Percentiles rank a stretch among this genome's conserved stretches.
These are phyloP conservation scores for Steromphala cineraria DNA, from an alignment of 2,888 invertebrate species.

Conservation along the genomic window DNA sequence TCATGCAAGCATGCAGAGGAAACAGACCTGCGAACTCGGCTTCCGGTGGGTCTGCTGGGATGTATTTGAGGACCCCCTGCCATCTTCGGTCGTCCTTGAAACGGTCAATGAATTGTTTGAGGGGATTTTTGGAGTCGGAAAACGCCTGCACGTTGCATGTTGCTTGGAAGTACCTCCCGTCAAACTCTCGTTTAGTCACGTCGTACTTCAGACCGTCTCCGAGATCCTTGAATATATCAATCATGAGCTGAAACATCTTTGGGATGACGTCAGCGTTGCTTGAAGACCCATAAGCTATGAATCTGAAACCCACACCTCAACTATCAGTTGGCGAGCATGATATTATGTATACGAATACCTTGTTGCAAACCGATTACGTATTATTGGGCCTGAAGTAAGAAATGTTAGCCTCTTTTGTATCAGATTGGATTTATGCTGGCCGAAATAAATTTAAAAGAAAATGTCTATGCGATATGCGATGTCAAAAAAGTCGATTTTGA, in stretches of 20 bases:
- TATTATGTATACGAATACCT: too few species aligned
- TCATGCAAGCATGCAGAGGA: slow-evolving; percentile 62
- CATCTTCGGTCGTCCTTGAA: slow-evolving; percentile 37
- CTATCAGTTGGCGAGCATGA: too few species aligned
- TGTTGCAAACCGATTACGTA: too few species aligned
- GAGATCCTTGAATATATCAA: slow-evolving; percentile 53
- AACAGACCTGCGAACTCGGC: slow-evolving; percentile 66
- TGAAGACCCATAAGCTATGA: slow-evolving; percentile 55
- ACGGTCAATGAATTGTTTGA: slow-evolving; percentile 43
- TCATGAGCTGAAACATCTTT: slow-evolving; percentile 56
- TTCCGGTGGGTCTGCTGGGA: slow-evolving; percentile 48
- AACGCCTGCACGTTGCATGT: slow-evolving; percentile 63
- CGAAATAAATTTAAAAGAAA: too few species aligned
- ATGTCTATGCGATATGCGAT: too few species aligned
- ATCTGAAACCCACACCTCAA: slow-evolving; percentile 38
- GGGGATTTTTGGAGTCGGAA: slow-evolving; percentile 54
- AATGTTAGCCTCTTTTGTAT: too few species aligned
- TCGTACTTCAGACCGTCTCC: slow-evolving; percentile 43
- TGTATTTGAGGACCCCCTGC: slow-evolving; percentile 32
- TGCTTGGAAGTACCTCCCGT: slow-evolving; percentile 56
- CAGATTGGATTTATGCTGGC: too few species aligned
- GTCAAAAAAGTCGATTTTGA: too few species aligned
- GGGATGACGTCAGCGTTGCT: slow-evolving; percentile 48
- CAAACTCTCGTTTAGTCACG: slow-evolving; percentile 57
- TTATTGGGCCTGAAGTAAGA: too few species aligned